Evolutionary conservation across 30 jellyfish, hydroid and myxozoan species (phyloP), one percentile per base, ranked within the genome.

Genomic region (Hydractinia echinata): DNA sequence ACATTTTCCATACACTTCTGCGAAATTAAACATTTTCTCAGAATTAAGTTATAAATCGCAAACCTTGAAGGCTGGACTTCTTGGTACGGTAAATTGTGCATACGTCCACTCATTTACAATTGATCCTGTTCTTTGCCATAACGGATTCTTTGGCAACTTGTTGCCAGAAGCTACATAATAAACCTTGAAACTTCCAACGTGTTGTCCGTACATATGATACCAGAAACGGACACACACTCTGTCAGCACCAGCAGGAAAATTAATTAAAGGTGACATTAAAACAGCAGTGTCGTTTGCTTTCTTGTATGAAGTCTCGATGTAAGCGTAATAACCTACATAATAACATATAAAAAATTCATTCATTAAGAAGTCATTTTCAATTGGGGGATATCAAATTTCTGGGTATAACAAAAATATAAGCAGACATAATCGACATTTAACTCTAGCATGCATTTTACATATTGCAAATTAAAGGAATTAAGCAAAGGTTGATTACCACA

Each of bases 141-240:
- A 73, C 14, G 98, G 98, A 4, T n/a, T 64, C 21, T 84, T 50
- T 7, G 96, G 95, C 72, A 93, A 13, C 6, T 86, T 72, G 54
- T 83, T 71, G 6, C 94, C 84, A 6, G 84, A 66, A 66, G 79
- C 70, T 6, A 67, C 67, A 8, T 60, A 66, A 83, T 77, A 86
- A 39, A 93, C 94, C 30, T 84, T 93, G 55, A 93, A 79, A 8
- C 88, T 67, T 79, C 95, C 99, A 16, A 93, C 96, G 69, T 93
- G 99, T 15, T 95, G 89, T 48, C 99, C 99, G 70, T 83, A 93
- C 99, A 93, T 93, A 83, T 93, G 99, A 78, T 87, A 93, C 95
- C 96, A 93, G 84, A 93, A 93, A 52, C 95, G 89, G 18, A 93
- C 91, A 53, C 99, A 93, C 39, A 85, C 95, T 30, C 5, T 64